Conservation (phyloP, 2,797 vertebrate species). For the Adrianichthys oophorus region DNA sequence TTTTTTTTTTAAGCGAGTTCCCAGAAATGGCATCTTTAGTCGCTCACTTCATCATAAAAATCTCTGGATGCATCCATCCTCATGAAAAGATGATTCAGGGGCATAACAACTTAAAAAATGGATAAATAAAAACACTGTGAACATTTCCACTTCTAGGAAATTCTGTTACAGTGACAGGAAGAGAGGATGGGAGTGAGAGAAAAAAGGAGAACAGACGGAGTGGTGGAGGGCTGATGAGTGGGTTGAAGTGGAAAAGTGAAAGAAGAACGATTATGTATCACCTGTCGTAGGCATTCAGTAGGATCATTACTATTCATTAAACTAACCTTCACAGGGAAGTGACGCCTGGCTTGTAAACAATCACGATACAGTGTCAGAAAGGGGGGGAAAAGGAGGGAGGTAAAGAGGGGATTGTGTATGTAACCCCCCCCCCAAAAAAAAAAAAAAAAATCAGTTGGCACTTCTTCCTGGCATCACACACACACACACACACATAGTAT, state of each 20-base stretch:
- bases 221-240: slow-evolving; percentile 21
- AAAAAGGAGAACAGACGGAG: slow-evolving; percentile 32
- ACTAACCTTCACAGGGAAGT: slow-evolving; percentile 94
- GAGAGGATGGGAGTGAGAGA: slow-evolving; percentile 16
- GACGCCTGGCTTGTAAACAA: slow-evolving; percentile 91
- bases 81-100: slow-evolving; percentile 64
- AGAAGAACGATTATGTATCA: slow-evolving; percentile 78
- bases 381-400: slow-evolving; percentile 26
- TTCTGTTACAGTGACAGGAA: slow-evolving; percentile 68
- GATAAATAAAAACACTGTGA: slow-evolving; percentile 51
- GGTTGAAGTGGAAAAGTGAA: slow-evolving; percentile 59
- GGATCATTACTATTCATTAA: slow-evolving; percentile 94
- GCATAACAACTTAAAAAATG: slow-evolving; percentile 44
- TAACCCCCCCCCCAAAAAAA: slow-evolving; percentile 37
- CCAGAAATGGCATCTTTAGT: slow-evolving; percentile 58
- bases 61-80: slow-evolving; percentile 59
- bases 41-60: slow-evolving; percentile 59
- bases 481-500: slow-evolving; percentile 34
- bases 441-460: slow-evolving; percentile 78
- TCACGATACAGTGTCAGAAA: slow-evolving; percentile 80
- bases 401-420: slow-evolving; percentile 55
- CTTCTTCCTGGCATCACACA: slow-evolving; percentile 40
- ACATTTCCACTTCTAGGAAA: slow-evolving; percentile 75
- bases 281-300: slow-evolving; percentile 79
- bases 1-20: slow-evolving; percentile 53